Conservation (phyloP, 2,113 vertebrate genomes). For the Thryonomys swinderianus region DNA sequence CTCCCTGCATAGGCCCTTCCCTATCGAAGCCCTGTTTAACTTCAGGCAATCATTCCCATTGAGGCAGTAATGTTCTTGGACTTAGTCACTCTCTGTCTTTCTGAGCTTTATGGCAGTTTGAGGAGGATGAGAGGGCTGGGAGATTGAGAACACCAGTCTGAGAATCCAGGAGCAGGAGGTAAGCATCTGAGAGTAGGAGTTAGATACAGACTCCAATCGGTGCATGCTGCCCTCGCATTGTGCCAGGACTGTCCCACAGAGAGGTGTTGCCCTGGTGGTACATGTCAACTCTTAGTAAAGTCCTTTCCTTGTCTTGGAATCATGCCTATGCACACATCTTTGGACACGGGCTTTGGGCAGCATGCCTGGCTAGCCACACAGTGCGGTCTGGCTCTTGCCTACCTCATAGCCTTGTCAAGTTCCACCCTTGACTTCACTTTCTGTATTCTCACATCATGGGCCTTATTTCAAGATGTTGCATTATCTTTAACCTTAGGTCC, state of each 20-base stretch:
- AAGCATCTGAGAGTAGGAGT: slow-evolving; percentile 2
- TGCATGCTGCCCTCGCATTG: neutral
- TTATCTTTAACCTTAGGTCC: slow-evolving; percentile 13
- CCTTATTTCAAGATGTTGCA: slow-evolving; percentile 38
- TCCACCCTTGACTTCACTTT: neutral
- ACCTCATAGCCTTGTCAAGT: neutral
- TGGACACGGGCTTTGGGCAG: neutral
- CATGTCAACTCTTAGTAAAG: neutral
- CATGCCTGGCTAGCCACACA: neutral
- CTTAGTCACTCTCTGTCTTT: neutral
- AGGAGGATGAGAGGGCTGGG: neutral
- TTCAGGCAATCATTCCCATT: neutral
- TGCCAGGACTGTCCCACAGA: neutral
- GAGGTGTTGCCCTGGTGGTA: neutral
- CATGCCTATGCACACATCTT: neutral
- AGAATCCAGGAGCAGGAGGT: neutral
- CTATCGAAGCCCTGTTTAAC: neutral
- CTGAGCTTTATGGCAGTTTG: neutral
- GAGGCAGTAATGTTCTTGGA: neutral
- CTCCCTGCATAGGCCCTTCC: neutral
- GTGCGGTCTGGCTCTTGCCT: neutral
- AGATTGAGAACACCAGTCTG: neutral
- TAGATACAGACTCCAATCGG: neutral
- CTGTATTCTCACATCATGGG: neutral
- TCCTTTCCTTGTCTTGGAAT: neutral